Conservation (phyloP, 2,797 vertebrate genomes). For the Ciconia nigra region DNA sequence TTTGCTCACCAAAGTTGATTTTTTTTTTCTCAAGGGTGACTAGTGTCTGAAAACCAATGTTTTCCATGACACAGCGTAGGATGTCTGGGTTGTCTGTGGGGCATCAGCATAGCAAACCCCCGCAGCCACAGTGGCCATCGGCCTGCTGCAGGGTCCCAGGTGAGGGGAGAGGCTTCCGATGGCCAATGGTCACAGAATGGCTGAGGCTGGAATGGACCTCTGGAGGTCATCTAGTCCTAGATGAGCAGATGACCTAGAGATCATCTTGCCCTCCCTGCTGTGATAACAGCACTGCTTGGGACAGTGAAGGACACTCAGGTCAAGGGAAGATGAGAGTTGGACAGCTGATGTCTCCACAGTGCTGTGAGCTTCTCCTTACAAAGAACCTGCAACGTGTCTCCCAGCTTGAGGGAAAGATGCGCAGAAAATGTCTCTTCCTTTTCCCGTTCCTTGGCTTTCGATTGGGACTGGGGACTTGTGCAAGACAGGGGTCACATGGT, state of each 20-base stretch:
- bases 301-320: background rate
- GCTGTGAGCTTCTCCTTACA: background rate
- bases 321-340: background rate
- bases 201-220: background rate
- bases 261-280: background rate
- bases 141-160: fast-evolving
- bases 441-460: background rate
- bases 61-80: background rate
- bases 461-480: background rate
- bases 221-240: background rate
- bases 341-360: background rate
- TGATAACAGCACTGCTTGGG: fast-evolving
- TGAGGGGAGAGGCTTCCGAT: background rate
- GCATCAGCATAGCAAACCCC: background rate
- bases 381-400: background rate
- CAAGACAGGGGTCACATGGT: background rate
- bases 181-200: background rate
- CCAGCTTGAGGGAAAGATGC: background rate
- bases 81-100: background rate
- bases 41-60: background rate
- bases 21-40: background rate
- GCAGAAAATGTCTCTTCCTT: background rate
- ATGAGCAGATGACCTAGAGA: background rate
- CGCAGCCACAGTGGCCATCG: fast-evolving
- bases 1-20: background rate